Evolutionary conservation across 2,888 invertebrate species (phyloP).

Genomic region (Tetheella fluctuosa): DNA sequence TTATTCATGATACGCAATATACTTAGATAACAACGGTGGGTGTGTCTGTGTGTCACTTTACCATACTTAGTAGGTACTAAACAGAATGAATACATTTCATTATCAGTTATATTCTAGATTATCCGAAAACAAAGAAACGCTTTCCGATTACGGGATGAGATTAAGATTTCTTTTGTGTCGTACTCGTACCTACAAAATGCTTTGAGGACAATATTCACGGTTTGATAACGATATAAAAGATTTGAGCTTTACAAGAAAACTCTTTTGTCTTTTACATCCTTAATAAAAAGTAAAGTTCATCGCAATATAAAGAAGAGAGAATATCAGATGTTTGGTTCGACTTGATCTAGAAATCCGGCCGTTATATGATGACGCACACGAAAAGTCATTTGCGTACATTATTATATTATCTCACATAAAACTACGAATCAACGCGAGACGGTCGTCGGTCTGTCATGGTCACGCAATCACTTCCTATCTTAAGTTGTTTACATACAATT

Average conservation of each 20-base stretch:
- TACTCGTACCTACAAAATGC: not conserved
- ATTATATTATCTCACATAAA: not conserved
- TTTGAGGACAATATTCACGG: not conserved
- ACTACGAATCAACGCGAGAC: not conserved
- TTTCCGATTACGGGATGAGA: not conserved
- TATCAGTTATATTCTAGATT: not conserved
- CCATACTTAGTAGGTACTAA: not conserved
- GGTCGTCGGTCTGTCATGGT: not conserved
- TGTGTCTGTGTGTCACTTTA: not conserved
- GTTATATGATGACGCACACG: not conserved
- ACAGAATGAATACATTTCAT: not conserved
- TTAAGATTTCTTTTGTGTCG: not conserved
- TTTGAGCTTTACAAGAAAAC: not conserved
- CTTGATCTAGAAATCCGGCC: not conserved
- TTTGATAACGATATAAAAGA: not conserved
- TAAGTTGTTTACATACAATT: not conserved
- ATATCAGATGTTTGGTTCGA: not conserved
- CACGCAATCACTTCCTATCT: not conserved
- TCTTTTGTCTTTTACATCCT: not conserved
- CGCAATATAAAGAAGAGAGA: not conserved
- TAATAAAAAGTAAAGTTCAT: not conserved
- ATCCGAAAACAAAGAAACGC: not conserved
- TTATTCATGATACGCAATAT: not conserved
- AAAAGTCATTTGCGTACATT: not conserved
- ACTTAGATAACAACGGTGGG: conserved; percentile 6